These are phyloP conservation scores for Drymodes brunneopygia DNA, from an alignment of 2,113 vertebrate species.

Conservation along the genomic window DNA sequence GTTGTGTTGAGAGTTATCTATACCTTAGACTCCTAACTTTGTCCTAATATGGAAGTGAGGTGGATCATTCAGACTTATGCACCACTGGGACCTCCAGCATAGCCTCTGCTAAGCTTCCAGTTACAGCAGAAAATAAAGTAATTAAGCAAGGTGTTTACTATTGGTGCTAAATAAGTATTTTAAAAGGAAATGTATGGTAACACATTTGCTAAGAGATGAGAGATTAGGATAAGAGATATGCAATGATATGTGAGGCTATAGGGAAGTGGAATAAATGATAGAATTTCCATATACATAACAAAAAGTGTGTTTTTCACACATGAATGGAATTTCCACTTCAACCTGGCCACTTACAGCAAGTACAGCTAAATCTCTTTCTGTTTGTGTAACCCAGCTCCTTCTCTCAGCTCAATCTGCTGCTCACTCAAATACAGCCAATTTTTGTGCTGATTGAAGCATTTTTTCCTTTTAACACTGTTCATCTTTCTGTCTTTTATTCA, in stretches of 20 bases:
- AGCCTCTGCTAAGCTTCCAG: neutral
- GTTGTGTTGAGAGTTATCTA: neutral
- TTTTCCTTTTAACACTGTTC: neutral
- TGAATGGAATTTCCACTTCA: neutral
- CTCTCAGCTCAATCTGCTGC: neutral
- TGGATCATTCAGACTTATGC: neutral
- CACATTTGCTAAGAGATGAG: neutral
- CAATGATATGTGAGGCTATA: neutral
- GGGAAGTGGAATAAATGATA: neutral
- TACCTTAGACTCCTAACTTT: neutral
- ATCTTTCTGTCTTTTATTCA: neutral
- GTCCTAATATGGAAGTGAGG: neutral
- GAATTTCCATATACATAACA: neutral
- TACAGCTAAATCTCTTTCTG: neutral
- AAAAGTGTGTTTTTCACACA: neutral
- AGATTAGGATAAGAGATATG: neutral
- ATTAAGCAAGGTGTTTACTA: neutral
- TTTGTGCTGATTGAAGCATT: neutral
- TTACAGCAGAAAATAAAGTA: neutral
- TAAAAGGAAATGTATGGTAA: neutral
- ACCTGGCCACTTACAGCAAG: neutral
- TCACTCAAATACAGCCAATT: neutral
- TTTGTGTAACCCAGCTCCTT: neutral
- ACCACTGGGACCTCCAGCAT: neutral
- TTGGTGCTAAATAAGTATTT: neutral